Evolutionary conservation across 2,888 invertebrate genomes (phyloP).

Genomic region (Hyppa rectilinea): DNA sequence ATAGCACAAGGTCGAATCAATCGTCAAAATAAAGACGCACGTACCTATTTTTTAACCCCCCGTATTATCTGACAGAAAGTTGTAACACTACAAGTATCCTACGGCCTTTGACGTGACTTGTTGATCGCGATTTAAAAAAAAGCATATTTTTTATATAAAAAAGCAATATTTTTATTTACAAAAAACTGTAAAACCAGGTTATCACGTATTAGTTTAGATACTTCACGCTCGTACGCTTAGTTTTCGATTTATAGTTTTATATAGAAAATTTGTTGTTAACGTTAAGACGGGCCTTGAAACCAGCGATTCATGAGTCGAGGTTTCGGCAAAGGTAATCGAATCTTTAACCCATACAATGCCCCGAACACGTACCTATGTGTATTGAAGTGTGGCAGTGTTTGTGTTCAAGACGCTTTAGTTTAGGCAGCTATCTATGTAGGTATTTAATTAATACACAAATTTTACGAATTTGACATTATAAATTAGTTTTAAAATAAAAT

Average conservation of each 20-base stretch:
- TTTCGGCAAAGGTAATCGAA: conserved; percentile 22
- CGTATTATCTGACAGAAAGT: conserved; percentile 43
- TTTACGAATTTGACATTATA: conserved; percentile 40
- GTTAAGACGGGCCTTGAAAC: conserved; percentile 50
- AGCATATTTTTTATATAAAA: conserved; percentile 62
- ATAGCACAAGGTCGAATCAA: conserved; percentile 59
- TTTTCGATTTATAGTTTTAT: conserved; percentile 60
- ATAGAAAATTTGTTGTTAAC: conserved; percentile 57
- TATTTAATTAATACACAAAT: conserved; percentile 19
- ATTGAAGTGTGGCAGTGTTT: no score
- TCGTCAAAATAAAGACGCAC: conserved; percentile 63
- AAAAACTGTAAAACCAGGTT: conserved; percentile 65
- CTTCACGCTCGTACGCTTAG: conserved; percentile 74
- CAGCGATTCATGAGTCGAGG: conserved; percentile 28
- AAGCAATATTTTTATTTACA: conserved; percentile 41
- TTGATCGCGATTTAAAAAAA: conserved; percentile 34
- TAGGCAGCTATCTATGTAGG: not conserved
- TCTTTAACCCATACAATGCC: no score
- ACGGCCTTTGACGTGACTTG: conserved; percentile 65
- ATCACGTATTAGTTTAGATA: conserved; percentile 67
- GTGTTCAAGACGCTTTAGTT: conserved; percentile 2
- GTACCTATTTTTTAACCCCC: conserved; percentile 62
- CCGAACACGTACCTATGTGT: no score
- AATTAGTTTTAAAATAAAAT: conserved; percentile 31
- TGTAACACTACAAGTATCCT: conserved; percentile 43